Evolutionary conservation across 2,113 vertebrate species (phyloP).

Genomic region (Muntiacus reevesi): DNA sequence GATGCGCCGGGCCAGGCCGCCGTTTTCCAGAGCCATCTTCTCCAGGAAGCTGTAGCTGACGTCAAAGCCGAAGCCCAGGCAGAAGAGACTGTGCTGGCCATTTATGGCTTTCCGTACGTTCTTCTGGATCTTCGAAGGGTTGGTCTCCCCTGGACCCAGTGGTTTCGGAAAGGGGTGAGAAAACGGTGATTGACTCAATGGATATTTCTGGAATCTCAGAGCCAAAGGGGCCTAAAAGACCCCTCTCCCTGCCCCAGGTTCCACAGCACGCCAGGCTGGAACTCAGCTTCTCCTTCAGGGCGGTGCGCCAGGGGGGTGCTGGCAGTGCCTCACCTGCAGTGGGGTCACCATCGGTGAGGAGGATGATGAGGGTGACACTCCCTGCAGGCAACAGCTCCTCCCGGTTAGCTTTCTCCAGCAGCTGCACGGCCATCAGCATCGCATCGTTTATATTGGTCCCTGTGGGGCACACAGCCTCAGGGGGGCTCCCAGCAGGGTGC

Average conservation of each 20-base stretch:
- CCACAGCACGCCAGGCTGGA: slow-evolving; percentile 78
- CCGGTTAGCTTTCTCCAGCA: slow-evolving; percentile 74
- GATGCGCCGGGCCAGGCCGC: slow-evolving; percentile 90
- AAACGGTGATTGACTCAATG: neutral
- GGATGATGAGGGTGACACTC: slow-evolving; percentile 88
- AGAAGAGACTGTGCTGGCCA: slow-evolving; percentile 86
- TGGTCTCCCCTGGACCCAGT: slow-evolving; percentile 75
- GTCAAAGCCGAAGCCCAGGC: slow-evolving; percentile 91
- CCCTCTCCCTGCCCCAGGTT: neutral
- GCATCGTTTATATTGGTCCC: slow-evolving; percentile 89
- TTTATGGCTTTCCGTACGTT: slow-evolving; percentile 79
- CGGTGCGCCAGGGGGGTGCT: too few species aligned
- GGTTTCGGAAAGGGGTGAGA: neutral
- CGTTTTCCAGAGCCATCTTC: slow-evolving; percentile 88
- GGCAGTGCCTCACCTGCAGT: slow-evolving; percentile 81
- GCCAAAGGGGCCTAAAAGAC: neutral
- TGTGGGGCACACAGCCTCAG: slow-evolving; percentile 42
- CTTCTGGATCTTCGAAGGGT: slow-evolving; percentile 77
- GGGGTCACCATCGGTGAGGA: slow-evolving; percentile 94
- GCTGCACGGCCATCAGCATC: slow-evolving; percentile 79
- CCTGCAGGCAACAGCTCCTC: slow-evolving; percentile 67
- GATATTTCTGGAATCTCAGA: neutral
- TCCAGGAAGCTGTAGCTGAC: slow-evolving; percentile 91
- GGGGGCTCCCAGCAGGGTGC: neutral
- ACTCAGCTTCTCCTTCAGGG: slow-evolving; percentile 39